Evolutionary conservation across 2,113 vertebrate genomes (phyloP), one percentile per base, ranked within the genome.

Genomic region (Anthoscopus minutus): DNA sequence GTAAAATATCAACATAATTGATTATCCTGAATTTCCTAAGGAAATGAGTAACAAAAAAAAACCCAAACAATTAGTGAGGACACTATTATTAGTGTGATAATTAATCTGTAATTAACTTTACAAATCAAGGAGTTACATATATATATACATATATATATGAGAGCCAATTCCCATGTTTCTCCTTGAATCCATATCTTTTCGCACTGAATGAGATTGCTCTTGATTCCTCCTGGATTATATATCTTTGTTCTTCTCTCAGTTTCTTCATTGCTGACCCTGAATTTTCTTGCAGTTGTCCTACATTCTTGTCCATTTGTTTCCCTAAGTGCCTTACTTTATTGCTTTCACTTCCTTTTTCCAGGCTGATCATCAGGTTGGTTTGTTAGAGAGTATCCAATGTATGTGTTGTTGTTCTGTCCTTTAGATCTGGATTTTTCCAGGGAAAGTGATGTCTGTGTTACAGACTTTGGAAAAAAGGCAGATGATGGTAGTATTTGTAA

Each of bases 41-140:
- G 71, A 90, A 94, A 94, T 79, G 19, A 80, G 76, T 42, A 86
- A 89, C 48, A 81, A 70, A 82, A 44, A 69, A 81, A 80, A 80
- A 21, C 16, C 54, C n/a, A n/a, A n/a, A n/a, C n/a, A 81, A 10
- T 89, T 84, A 56, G 31, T 0, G 0, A 11, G 78, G 28, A 72
- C 42, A 20, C 38, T 82, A 7, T 77, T 83, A 76, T 48, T 92
- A 83, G 23, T 40, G 30, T 22, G 38, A 15, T 57, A 82, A 87
- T 93, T 91, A 91, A 64, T 85, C 74, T 70, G 45, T 88, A 87
- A 89, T 94, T 95, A 79, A 60, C 38, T 71, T 91, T 79, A 24
- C 19, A 58, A 54, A 77, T 80, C 23, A 58, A 91, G 48, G 45
- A 77, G 31, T 47, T 53, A 11, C 27, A 45, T 33, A 37, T 25